phyloP scores from a whole-genome alignment of 2,797 vertebrate species.

The Cheirogaleus major region DNA sequence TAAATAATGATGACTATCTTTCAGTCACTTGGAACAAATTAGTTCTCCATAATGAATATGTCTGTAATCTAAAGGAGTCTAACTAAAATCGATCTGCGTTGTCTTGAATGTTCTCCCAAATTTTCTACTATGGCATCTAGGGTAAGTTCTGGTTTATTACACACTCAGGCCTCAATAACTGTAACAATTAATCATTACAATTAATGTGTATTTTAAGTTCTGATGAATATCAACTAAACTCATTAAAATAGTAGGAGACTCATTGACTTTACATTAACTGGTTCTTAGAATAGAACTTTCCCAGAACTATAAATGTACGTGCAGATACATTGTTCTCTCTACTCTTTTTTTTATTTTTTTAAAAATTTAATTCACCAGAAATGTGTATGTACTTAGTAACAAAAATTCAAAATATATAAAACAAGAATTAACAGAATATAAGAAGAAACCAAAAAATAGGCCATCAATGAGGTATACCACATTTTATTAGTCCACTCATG shows the following conservation, averaged over 20 bases:
- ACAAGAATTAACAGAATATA: no score
- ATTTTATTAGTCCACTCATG: no score
- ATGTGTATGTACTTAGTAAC: no score
- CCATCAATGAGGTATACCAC: no score
- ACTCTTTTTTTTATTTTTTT: neutral
- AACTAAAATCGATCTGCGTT: neutral
- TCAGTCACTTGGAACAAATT: neutral
- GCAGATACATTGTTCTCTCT: neutral
- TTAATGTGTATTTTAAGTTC: conserved; percentile 8
- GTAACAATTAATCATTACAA: neutral
- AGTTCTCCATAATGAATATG: neutral
- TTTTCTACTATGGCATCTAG: neutral
- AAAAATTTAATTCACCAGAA: no score
- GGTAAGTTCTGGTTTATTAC: conserved; percentile 8
- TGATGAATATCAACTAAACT: conserved; percentile 19
- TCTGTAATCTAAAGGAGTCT: neutral
- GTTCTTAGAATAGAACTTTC: conserved; percentile 15
- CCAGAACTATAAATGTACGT: neutral
- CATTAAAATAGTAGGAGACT: conserved; percentile 13
- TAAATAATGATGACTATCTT: conserved; percentile 13
- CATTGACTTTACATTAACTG: neutral
- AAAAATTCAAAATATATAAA: no score
- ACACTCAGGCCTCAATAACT: neutral
- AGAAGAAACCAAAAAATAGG: no score
- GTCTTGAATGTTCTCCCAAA: neutral